Conservation (phyloP, 2,888 invertebrate species). For the Clusia tigrina region DNA sequence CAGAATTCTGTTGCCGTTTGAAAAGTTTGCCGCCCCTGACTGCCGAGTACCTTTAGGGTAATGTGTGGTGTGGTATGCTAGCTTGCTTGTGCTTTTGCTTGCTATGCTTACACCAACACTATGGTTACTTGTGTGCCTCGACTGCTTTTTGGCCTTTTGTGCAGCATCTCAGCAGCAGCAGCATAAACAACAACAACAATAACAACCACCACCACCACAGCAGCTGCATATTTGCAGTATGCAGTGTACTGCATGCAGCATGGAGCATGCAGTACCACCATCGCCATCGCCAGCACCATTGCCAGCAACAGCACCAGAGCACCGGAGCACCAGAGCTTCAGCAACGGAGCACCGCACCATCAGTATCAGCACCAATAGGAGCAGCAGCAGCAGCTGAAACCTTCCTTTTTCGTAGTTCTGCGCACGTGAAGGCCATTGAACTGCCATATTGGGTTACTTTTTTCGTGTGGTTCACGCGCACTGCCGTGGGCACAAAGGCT, state of each 20-base stretch:
- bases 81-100: too few species aligned
- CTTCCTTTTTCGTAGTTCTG: conserved; percentile 10
- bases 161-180: neutral
- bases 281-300: too few species aligned
- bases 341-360: too few species aligned
- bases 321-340: too few species aligned
- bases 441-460: conserved; percentile 18
- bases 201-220: neutral
- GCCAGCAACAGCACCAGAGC: too few species aligned
- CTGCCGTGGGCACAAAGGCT: conserved; percentile 5
- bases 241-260: neutral
- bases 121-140: neutral
- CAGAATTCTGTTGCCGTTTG: neutral
- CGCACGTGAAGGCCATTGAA: conserved; percentile 26
- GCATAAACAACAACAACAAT: neutral
- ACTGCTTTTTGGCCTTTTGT: conserved; percentile 3
- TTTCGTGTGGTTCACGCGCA: neutral
- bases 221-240: conserved; percentile 3
- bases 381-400: too few species aligned
- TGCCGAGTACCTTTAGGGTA: neutral
- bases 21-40: conserved; percentile 6
- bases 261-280: too few species aligned
- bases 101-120: neutral
- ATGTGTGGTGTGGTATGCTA: conserved; percentile 2
- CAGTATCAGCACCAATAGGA: too few species aligned